phyloP scores from a whole-genome alignment of 2,888 invertebrate species.

The Cantharis nigra region DNA sequence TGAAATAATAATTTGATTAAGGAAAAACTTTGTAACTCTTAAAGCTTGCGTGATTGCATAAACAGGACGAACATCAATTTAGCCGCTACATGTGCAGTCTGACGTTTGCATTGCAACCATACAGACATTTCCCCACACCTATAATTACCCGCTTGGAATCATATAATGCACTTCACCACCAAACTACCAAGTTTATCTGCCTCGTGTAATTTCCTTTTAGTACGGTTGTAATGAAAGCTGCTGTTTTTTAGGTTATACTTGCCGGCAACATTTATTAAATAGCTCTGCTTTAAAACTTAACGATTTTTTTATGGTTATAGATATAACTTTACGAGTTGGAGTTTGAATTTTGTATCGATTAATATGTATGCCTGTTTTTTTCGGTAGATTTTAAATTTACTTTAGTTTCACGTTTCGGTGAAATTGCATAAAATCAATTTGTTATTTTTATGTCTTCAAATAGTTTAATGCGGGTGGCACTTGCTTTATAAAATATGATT shows the following conservation, averaged over 20 bases:
- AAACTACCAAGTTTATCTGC: slow-evolving; percentile 19
- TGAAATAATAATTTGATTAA: neutral
- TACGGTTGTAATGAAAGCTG: slow-evolving; percentile 14
- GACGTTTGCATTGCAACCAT: slow-evolving; percentile 9
- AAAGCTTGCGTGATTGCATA: slow-evolving; percentile 16
- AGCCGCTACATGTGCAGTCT: slow-evolving; percentile 13
- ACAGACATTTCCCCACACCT: slow-evolving; percentile 16
- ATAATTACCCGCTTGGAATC: slow-evolving; percentile 19
- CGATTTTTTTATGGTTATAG: neutral
- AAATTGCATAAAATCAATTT: neutral
- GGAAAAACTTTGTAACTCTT: neutral
- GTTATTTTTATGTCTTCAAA: neutral
- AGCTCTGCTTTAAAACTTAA: slow-evolving; percentile 8
- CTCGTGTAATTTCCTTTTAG: slow-evolving; percentile 22
- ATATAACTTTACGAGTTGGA: slow-evolving; percentile 4
- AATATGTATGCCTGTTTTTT: neutral
- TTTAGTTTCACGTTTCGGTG: neutral
- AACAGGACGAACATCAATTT: slow-evolving; percentile 14
- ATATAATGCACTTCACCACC: slow-evolving; percentile 18
- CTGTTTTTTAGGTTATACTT: slow-evolving; percentile 6
- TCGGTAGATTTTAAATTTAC: neutral
- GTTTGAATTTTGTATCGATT: slow-evolving; percentile 1
- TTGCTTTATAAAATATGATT: neutral
- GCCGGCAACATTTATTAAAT: slow-evolving; percentile 13
- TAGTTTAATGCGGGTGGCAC: neutral